Conservation (phyloP, 2,113 vertebrate species). For the Vulpes lagopus region DNA sequence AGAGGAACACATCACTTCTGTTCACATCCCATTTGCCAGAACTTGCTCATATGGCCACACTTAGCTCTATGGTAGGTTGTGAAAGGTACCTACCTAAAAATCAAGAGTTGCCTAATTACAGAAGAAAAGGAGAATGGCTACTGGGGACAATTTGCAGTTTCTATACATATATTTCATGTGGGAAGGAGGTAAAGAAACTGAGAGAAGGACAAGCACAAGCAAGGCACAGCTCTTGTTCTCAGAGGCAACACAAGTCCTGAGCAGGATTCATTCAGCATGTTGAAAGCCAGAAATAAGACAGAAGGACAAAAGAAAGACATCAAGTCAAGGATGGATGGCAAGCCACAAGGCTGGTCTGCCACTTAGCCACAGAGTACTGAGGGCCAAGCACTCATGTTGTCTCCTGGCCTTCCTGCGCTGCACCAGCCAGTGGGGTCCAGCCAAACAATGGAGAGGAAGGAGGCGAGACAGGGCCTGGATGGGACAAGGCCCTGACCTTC, state of each 20-base stretch:
- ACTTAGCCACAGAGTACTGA: neutral
- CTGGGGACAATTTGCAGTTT: neutral
- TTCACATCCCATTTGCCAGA: neutral
- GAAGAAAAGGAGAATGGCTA: neutral
- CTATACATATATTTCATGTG: neutral
- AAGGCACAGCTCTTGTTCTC: neutral
- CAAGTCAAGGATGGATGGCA: neutral
- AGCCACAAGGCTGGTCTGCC: neutral
- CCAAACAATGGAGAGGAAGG: neutral
- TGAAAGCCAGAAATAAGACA: neutral
- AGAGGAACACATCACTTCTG: neutral
- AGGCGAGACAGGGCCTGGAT: neutral
- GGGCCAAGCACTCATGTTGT: neutral
- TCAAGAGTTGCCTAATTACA: neutral
- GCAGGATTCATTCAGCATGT: neutral
- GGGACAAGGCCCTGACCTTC: neutral
- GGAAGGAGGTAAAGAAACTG: neutral
- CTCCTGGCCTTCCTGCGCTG: neutral
- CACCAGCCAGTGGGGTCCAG: neutral
- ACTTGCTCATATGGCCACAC: neutral
- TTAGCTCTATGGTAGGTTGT: neutral
- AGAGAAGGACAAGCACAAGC: neutral
- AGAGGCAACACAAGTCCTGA: neutral
- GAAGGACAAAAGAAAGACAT: neutral
- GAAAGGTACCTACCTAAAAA: neutral